Conservation (phyloP, 2,888 invertebrate species). For the Ophioninae sp. region DNA sequence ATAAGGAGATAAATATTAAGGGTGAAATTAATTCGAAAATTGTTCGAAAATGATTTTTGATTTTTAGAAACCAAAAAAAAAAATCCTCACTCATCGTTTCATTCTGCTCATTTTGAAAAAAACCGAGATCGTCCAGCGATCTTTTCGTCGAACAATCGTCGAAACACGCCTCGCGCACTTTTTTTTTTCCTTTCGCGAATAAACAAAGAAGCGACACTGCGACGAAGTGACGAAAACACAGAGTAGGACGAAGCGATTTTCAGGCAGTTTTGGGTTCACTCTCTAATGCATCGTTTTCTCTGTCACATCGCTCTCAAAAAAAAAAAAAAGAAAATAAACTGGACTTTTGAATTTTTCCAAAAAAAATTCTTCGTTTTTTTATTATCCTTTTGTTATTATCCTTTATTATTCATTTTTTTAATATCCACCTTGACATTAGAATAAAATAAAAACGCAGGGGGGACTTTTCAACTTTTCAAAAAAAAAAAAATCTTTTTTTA, state of each 20-base stretch:
- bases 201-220: not conserved
- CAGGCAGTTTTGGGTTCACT: conserved; percentile 7
- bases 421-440: too few relatives aligned
- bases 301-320: not conserved
- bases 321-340: not conserved
- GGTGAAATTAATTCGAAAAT: too few relatives aligned
- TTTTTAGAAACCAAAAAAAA: too few relatives aligned
- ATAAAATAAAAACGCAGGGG: too few relatives aligned
- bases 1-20: too few relatives aligned
- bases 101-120: not conserved
- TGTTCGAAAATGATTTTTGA: too few relatives aligned
- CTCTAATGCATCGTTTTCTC: conserved; percentile 31
- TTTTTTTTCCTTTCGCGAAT: not conserved
- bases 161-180: not conserved
- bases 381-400: too few relatives aligned
- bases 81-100: conserved; percentile 3
- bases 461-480: not conserved
- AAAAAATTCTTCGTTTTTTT: too few relatives aligned
- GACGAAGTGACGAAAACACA: not conserved
- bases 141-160: not conserved
- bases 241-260: not conserved
- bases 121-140: not conserved
- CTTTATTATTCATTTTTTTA: too few relatives aligned
- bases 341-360: not conserved
- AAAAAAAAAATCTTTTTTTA: too few relatives aligned